Base-by-base conservation (phyloP, 2,888 invertebrate genomes). In the Bombylius major region DNA sequence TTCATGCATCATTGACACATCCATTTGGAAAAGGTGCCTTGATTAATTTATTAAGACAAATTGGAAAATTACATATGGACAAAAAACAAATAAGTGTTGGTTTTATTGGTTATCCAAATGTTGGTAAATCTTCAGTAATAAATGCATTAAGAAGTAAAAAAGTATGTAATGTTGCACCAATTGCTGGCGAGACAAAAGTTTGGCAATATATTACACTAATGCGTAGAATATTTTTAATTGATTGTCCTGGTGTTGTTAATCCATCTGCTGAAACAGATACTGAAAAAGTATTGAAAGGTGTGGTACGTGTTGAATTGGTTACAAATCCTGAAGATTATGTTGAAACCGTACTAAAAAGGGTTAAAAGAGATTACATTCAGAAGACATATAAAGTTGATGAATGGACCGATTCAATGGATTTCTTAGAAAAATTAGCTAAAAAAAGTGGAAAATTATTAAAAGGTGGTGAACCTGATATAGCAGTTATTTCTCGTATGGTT, bases 191-290 rank as follows among this genome's bases (percentile, higher is more conserved):
- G 75, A 93, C 92, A 1, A 93, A 93, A 77, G 96, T 98, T 3
- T 99, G 99, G 99, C 99, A 99, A 72, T 99, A 99, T 70, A 95
- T 99, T 47, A 97, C 98, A 1, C 75, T 99, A 54, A 99, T 99
- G 98, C 85, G 84, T 65, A 81, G 92, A 64, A 98, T 99, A 68
- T 99, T 90, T 72, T 78, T 99, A 13, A 97, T 99, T 64, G 99
- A 99, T 77, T 99, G 98, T 73, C 99, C 99, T 4, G 99, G 99
- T 44, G 89, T 99, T 55, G 99, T 99, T 6, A 97, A 97, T 75
- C 96, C 98, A 9, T 89, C 91, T 11, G 92, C 93, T 13, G 97
- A 98, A 77, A 89, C 92, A 4, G 97, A 99, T 64, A 87, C 91
- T 1, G 91, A 91, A 65, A 91, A 91, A 69, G 95, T 99, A 45